These are phyloP conservation scores for Eretmochelys imbricata DNA, from an alignment of 2,113 vertebrate species.

Conservation along the genomic window DNA sequence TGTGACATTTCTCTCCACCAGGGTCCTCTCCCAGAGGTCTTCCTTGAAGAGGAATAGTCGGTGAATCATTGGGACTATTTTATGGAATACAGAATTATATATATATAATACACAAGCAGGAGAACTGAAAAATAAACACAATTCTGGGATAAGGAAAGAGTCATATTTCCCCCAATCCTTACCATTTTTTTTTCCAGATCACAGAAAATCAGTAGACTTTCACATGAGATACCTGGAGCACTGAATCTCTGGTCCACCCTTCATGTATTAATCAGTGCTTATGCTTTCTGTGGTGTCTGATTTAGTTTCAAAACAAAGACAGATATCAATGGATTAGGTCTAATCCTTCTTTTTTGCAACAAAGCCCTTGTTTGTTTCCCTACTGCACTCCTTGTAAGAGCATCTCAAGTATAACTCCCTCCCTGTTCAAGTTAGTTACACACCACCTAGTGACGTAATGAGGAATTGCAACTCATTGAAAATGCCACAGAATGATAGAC, in stretches of 20 bases:
- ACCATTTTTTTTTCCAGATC: constrained; percentile 21
- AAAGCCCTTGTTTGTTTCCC: neutral
- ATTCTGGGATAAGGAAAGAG: neutral
- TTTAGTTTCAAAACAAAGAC: constrained; percentile 23
- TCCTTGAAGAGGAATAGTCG: neutral
- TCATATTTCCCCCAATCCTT: neutral
- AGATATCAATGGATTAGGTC: neutral
- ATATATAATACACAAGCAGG: neutral
- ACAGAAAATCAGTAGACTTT: constrained; percentile 10
- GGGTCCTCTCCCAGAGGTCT: neutral
- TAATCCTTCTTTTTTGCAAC: neutral
- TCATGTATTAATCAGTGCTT: constrained; percentile 33
- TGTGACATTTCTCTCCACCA: no score
- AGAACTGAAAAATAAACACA: neutral
- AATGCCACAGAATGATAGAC: neutral
- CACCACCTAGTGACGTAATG: constrained; percentile 41
- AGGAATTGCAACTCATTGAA: neutral
- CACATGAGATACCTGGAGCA: neutral
- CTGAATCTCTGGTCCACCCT: neutral
- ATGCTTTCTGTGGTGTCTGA: constrained; percentile 31
- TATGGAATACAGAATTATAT: neutral
- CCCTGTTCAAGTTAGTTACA: constrained; percentile 31
- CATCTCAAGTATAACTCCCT: neutral
- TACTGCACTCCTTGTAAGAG: neutral
- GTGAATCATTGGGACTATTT: neutral